Evolutionary conservation across 2,888 invertebrate genomes (phyloP).

Genomic region (Atrina japonica): DNA sequence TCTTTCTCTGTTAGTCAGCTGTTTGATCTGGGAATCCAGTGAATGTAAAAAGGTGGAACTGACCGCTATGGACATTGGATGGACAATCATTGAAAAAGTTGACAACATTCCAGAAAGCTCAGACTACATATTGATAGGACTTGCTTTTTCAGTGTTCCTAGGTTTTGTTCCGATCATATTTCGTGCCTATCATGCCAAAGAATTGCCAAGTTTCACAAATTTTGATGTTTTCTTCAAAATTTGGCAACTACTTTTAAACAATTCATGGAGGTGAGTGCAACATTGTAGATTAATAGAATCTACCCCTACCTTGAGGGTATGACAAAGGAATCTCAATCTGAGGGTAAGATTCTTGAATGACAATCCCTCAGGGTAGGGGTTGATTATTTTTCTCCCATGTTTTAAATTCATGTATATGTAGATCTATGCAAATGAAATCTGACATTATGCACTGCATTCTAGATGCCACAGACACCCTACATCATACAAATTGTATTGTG

Average conservation of each 20-base stretch:
- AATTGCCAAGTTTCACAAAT: too few species aligned
- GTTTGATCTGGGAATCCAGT: slow-evolving; percentile 95
- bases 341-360: too few species aligned
- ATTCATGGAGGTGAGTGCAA: slow-evolving; percentile 62
- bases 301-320: too few species aligned
- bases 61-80: slow-evolving; percentile 96
- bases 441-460: too few species aligned
- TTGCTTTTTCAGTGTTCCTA: slow-evolving; percentile 76
- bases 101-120: slow-evolving; percentile 90
- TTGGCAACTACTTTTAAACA: slow-evolving; percentile 38
- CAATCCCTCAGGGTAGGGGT: too few species aligned
- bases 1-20: slow-evolving; percentile 87
- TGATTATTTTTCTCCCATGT: too few species aligned
- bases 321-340: too few species aligned
- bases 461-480: too few species aligned
- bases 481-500: too few species aligned
- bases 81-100: slow-evolving; percentile 94
- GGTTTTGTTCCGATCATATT: slow-evolving; percentile 73
- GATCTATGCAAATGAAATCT: too few species aligned
- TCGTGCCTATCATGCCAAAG: slow-evolving; percentile 70
- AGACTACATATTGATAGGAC: slow-evolving; percentile 88
- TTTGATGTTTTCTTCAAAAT: slow-evolving; percentile 8
- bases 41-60: slow-evolving; percentile 96
- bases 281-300: neutral
- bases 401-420: too few species aligned